Percentiles rank a stretch among this genome's conserved stretches.
These are phyloP conservation scores for Coleophora deauratella DNA, from an alignment of 2,888 invertebrate species.

Conservation along the genomic window DNA sequence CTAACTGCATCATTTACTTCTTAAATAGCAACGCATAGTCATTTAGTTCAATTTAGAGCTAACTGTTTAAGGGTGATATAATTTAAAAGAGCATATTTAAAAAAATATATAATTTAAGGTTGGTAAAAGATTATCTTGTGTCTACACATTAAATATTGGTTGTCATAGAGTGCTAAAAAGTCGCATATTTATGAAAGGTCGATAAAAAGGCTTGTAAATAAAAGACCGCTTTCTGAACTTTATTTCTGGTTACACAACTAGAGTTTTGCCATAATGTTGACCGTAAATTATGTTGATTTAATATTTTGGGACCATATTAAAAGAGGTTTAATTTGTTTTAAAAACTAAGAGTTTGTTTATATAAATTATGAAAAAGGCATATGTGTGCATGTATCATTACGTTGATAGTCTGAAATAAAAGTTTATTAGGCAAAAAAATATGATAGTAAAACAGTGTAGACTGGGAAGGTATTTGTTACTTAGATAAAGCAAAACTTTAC, in stretches of 20 bases:
- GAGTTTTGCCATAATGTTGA: not conserved
- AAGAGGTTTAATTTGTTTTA: constrained; percentile 16
- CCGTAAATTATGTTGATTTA: constrained; percentile 1
- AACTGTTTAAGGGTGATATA: no score
- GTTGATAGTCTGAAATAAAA: no score
- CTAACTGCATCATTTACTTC: no score
- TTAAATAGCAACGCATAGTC: no score
- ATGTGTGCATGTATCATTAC: no score
- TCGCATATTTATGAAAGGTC: constrained; percentile 18
- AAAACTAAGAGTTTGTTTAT: constrained; percentile 6
- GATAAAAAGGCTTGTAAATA: constrained; percentile 28
- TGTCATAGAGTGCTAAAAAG: constrained; percentile 10
- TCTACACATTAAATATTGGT: constrained; percentile 7
- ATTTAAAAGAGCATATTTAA: no score
- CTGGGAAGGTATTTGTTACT: constrained; percentile 27
- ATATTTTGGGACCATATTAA: constrained; percentile 20
- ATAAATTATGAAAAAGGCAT: no score
- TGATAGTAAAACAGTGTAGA: constrained; percentile 35
- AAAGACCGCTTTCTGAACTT: no score
- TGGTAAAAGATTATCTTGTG: no score
- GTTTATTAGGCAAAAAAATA: constrained; percentile 17
- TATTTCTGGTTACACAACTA: not conserved
- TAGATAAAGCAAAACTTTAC: constrained; percentile 21
- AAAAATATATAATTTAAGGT: no score
- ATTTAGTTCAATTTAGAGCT: no score